phyloP scores from a whole-genome alignment of 2,113 vertebrate genomes.

The Phasianus colchicus region DNA sequence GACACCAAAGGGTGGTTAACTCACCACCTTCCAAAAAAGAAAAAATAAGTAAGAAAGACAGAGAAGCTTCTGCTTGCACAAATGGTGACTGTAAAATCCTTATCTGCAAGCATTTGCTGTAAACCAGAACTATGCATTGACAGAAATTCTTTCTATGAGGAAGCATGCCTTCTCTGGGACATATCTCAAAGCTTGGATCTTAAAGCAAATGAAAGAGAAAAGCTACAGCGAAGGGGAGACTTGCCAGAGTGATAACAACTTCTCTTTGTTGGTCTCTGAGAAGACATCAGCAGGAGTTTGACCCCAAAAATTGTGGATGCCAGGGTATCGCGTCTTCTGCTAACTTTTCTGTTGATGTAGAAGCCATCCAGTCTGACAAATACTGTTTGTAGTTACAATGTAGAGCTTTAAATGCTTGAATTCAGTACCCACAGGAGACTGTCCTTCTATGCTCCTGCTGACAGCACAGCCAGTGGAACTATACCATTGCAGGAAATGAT shows the following conservation, averaged over 20 bases:
- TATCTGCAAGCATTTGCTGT: not conserved
- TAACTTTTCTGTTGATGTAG: not conserved
- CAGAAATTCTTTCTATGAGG: not conserved
- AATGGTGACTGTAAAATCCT: not conserved
- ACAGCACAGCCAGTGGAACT: not conserved
- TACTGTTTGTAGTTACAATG: not conserved
- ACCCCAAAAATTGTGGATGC: not conserved
- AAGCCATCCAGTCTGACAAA: not conserved
- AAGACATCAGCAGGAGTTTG: not conserved
- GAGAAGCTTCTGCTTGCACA: not conserved
- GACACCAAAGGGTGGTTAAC: not conserved
- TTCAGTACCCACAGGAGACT: not conserved
- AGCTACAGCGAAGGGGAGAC: not conserved
- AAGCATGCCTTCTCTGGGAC: not conserved
- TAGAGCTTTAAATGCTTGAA: not conserved
- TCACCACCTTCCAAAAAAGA: accelerated
- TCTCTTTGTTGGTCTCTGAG: not conserved
- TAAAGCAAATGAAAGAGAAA: not conserved
- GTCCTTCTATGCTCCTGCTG: not conserved
- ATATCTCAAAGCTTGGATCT: not conserved
- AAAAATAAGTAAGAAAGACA: not conserved
- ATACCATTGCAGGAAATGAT: not conserved
- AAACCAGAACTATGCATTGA: not conserved
- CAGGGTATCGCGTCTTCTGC: not conserved
- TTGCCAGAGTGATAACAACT: not conserved